Base-by-base conservation (phyloP, 2,888 invertebrate species). In the Sphinx pinastri region DNA sequence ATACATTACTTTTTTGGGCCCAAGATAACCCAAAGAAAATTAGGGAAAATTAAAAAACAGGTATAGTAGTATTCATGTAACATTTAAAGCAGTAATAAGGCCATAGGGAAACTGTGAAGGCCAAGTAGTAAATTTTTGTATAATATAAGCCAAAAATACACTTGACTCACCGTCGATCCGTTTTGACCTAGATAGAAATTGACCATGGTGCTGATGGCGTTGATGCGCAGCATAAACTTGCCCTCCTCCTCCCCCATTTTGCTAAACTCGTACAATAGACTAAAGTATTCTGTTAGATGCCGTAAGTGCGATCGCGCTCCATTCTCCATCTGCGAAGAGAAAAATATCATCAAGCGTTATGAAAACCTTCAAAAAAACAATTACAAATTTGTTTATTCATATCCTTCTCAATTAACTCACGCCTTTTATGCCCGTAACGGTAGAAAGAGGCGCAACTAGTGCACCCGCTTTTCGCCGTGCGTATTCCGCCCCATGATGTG, bases 161-260 rank as follows among this genome's bases (percentile, higher is more conserved):
- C 38, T 54, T 6, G 54, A 79, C 85, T 83, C 60, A 92, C 93
- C 81, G 83, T 75, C 13, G 79, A 76, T 49, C 85, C 81, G 70
- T 86, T 98, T 80, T 98, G 97, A 19, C 98, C 98, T 70, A 99
- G 94, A 93, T 99, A 99, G 90, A 99, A 99, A 86, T 97, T 97
- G 63, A 98, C 97, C 95, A 99, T 97, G 70, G 96, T 97, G 71
- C 97, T 96, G 75, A 99, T 98, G 52, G 98, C 97, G 83, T 98
- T 97, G 71, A 97, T 96, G 45, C 97, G 95, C 75, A 98, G 94
- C 81, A 99, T 94, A 90, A 99, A 99, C 85, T 96, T 95, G 47
- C 97, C 97, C 87, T 99, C 99, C 80, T 98, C 98, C 75, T 98
- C 98, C 0, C 99, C 98, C 97, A 98, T 98, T 87, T 98, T 97